Percentiles rank a stretch among this genome's conserved stretches.
phyloP scores from a whole-genome alignment of 2,888 invertebrate genomes.

The Diabrotica balteata region DNA sequence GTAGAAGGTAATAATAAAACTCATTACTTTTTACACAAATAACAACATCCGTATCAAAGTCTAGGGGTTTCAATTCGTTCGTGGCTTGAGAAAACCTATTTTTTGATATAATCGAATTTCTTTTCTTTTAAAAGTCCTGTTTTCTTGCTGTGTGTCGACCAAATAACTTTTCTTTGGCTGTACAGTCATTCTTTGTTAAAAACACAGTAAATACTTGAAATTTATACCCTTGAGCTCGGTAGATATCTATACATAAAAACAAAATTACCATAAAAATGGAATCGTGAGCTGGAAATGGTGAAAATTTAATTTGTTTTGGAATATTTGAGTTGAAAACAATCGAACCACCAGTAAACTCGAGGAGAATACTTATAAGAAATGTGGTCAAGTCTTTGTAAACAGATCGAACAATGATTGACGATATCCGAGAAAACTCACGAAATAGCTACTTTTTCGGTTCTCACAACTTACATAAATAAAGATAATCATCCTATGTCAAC shows the following conservation, averaged over 20 bases:
- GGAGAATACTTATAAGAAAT: constrained; percentile 34
- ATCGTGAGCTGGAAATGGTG: constrained; percentile 16
- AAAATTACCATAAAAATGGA: constrained; percentile 35
- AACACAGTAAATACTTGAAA: constrained; percentile 8
- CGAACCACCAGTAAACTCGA: constrained; percentile 19
- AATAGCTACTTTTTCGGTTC: constrained; percentile 41
- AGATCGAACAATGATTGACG: constrained; percentile 55
- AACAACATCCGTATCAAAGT: too few species aligned
- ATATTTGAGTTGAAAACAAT: constrained; percentile 43
- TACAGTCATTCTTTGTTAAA: constrained; percentile 6
- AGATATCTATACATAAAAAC: constrained; percentile 27
- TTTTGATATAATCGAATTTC: too few species aligned
- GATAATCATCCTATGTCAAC: constrained; percentile 56
- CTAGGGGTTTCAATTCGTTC: too few species aligned
- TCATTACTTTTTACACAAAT: too few species aligned
- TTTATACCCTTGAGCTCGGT: constrained; percentile 7
- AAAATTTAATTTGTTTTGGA: constrained; percentile 41
- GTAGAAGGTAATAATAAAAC: too few species aligned
- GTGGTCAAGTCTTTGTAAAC: constrained; percentile 56
- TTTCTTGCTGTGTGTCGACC: too few species aligned
- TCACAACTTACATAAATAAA: constrained; percentile 52
- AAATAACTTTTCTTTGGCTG: too few species aligned
- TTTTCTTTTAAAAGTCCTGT: too few species aligned
- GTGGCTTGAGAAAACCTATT: too few species aligned
- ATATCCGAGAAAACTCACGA: constrained; percentile 48